Evolutionary conservation across 1,140 invertebrate species (phyloP), one percentile per base, ranked within the genome.

Genomic region (Euura saliciscinereae): DNA sequence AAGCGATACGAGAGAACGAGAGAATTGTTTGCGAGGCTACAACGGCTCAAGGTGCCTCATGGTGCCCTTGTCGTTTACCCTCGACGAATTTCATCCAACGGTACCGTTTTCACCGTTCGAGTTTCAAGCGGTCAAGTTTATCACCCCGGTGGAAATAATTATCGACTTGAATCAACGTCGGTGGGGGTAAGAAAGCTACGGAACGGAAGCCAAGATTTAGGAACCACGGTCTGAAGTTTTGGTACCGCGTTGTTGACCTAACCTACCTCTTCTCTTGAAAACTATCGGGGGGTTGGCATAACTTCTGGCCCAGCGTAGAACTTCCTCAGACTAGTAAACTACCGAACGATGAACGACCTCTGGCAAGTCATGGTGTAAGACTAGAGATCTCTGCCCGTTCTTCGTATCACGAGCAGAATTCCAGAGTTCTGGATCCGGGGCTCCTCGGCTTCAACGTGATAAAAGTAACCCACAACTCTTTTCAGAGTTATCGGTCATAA

Each of bases 1-100:
- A 59, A 59, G 69, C 77, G 75, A 79, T 77, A 79, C 70, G 75
- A 69, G 71, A 70, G 66, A 77, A 78, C 74, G 77, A 78, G 73
- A 73, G 75, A 69, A 79, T 79, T 78, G 77, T 78, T 78, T 76
- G 73, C 43, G 71, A 46, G 45, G 66, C 69, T 59, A n/a, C 51
- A 59, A 28, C 69, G 72, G 72, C 65, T 70, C 69, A 78, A 75
- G 77, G 67, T 76, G 69, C 6, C 51, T 59, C 51, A 8, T 11
- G 51, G 8, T 8, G 8, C 51, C 13, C 51, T 59, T 59, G 51
- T 59, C 13, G 8, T 11, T 59, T 28, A 28, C 28, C 28, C 28
- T 28, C 28, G 28, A 28, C 5, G 8, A 59, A n/a, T 11, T 59
- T 59, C 51, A 8, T 59, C 51, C 51, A n/a, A 59, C 13, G 51